Evolutionary conservation across 2,113 vertebrate species (phyloP), one percentile per base, ranked within the genome.

Genomic region (Bolborhynchus lineola): DNA sequence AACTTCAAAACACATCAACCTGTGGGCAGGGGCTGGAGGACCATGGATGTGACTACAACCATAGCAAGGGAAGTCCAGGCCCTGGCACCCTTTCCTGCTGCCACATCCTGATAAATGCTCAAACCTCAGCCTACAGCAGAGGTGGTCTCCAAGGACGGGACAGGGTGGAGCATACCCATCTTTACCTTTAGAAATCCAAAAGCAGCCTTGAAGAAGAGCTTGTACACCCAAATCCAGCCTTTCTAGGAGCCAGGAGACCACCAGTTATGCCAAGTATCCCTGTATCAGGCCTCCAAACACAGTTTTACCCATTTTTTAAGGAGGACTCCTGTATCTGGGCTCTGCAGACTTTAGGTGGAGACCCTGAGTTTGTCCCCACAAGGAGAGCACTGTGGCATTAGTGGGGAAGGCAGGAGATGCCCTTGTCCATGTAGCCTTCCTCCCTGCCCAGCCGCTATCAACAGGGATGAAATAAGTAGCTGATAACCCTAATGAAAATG

Each of bases 401-500:
- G 21, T 35, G 57, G 57, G 33, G 57, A 59, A 59, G 57, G 44
- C 78, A 70, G 60, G 49, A 49, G 39, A 59, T 80, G 71, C 26
- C 28, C 25, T 57, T 15, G 29, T 3, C 13, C 26, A 9, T 3
- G 3, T 19, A 39, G 23, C 39, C 86, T 77, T 78, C 70, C 74
- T 86, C 60, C 33, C 41, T 63, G 75, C 63, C 71, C n/a, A 62
- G 81, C 21, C 33, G 19, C 50, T 25, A 23, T 44, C 6, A 4
- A 46, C 3, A 6, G 63, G 62, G 31, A 65, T 74, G 74, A 79
- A 72, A 83, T 55, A 77, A 95, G 64, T n/a, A 31, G 33, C 25
- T 85, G 52, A 85, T 87, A 88, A 95, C 75, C 69, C 88, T 53
- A 89, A 91, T 60, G 83, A 93, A 94, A 93, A 64, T 41, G 35